Conservation (phyloP, 2,888 invertebrate species). For the Rapana venosa region DNA sequence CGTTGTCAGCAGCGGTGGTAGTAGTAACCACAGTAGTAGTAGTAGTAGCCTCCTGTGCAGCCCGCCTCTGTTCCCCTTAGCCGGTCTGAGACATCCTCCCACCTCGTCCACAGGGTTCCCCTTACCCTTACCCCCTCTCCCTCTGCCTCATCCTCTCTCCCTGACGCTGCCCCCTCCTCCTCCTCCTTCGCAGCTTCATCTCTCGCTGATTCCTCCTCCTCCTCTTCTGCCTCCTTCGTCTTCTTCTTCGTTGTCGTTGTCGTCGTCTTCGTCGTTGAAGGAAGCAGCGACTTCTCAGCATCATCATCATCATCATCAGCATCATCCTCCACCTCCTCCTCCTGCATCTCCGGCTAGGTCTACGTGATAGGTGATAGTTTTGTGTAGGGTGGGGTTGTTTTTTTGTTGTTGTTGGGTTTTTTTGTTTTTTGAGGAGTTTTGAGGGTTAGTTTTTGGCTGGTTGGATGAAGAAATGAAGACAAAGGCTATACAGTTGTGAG, state of each 20-base stretch:
- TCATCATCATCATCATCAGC: not conserved
- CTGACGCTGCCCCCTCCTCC: conserved; percentile 17
- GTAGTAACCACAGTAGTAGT: too few species aligned
- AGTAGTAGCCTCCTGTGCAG: not conserved
- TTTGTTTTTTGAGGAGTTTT: too few species aligned
- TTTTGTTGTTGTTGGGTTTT: too few species aligned
- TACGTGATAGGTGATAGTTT: not conserved
- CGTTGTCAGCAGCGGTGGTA: too few species aligned
- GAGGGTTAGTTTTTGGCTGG: too few species aligned
- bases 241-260: not conserved
- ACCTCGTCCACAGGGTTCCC: not conserved
- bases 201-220: not conserved
- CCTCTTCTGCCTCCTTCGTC: not conserved
- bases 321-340: not conserved
- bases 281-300: not conserved
- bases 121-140: not conserved
- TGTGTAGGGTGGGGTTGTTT: too few species aligned
- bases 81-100: not conserved
- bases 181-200: not conserved
- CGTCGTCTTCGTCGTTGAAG: not conserved
- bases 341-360: not conserved
- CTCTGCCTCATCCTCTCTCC: not conserved
- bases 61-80: not conserved
- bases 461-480: too few species aligned
- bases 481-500: too few species aligned